Evolutionary conservation across 2,797 vertebrate genomes (phyloP).

Genomic region (Bradypodion ventrale): DNA sequence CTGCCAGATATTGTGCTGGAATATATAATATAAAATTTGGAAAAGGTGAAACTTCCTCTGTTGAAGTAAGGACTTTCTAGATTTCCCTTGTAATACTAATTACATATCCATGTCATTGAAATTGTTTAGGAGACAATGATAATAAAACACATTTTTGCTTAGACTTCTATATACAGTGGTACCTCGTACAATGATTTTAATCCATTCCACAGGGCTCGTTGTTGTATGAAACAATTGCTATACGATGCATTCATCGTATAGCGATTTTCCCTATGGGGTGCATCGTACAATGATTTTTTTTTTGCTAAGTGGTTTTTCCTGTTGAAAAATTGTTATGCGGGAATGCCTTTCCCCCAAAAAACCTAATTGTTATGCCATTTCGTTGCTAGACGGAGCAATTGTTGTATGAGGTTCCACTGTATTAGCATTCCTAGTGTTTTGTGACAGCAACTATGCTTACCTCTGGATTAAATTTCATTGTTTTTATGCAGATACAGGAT

Average conservation of each 20-base stretch:
- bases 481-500: constrained; percentile 68
- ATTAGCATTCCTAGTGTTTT: background rate
- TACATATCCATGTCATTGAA: background rate
- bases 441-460: background rate
- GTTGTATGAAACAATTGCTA: too few species aligned
- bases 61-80: background rate
- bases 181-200: too few species aligned
- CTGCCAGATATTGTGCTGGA: background rate
- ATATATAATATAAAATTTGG: background rate
- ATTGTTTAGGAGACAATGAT: background rate
- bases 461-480: constrained; percentile 9
- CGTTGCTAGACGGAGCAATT: too few species aligned
- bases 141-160: background rate
- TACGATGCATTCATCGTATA: too few species aligned
- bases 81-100: background rate
- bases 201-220: too few species aligned
- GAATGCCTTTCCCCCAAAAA: too few species aligned
- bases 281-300: too few species aligned
- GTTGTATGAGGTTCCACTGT: too few species aligned
- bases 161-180: background rate
- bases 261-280: too few species aligned
- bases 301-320: too few species aligned
- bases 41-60: background rate
- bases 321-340: too few species aligned
- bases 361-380: too few species aligned